Evolutionary conservation across 1,140 invertebrate genomes (phyloP).

Genomic region (Oncopodura yosiiana): DNA sequence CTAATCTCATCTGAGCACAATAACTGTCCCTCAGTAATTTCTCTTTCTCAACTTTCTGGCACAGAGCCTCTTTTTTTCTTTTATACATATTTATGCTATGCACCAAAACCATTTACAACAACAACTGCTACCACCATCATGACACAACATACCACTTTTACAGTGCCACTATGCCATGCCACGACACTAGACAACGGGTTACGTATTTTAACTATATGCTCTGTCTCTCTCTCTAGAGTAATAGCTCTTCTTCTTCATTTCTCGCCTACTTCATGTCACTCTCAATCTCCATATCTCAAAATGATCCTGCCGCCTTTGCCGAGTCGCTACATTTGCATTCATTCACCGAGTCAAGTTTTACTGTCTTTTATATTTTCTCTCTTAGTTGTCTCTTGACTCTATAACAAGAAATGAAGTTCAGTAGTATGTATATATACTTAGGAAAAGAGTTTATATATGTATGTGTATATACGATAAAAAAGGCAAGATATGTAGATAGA

Average conservation of each 20-base stretch:
- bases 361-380: not conserved
- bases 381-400: not conserved
- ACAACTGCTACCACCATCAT: too few relatives aligned
- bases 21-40: too few relatives aligned
- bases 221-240: not conserved
- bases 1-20: slow-evolving; percentile 14
- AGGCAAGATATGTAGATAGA: too few relatives aligned
- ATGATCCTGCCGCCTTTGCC: slow-evolving; percentile 33
- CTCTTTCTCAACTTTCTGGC: slow-evolving; percentile 8
- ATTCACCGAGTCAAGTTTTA: slow-evolving; percentile 12
- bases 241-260: slow-evolving; percentile 28
- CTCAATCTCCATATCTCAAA: slow-evolving; percentile 35
- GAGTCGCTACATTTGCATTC: slow-evolving; percentile 34
- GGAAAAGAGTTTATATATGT: too few relatives aligned
- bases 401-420: not conserved
- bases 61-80: not conserved
- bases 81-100: not conserved
- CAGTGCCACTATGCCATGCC: too few relatives aligned
- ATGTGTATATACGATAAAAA: too few relatives aligned
- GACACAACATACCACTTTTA: too few relatives aligned
- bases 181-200: too few relatives aligned
- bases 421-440: not conserved
- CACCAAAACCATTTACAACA: too few relatives aligned
- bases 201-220: too few relatives aligned
- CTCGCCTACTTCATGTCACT: slow-evolving; percentile 29